Evolutionary conservation across 2,797 vertebrate species (phyloP).

Genomic region (Poecilia picta): DNA sequence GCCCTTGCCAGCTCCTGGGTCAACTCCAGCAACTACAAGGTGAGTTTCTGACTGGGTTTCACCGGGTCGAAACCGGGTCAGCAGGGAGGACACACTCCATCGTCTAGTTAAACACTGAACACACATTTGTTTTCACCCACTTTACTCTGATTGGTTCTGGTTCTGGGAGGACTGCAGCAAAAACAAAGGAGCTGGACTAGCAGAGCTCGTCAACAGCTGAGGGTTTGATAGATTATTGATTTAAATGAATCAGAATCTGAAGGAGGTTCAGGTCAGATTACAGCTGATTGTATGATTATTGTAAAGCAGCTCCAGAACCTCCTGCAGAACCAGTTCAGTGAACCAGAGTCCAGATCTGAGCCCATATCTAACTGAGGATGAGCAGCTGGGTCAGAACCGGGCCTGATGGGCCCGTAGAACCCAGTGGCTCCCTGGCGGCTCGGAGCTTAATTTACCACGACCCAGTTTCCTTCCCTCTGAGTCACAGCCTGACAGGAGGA

Average conservation of each 20-base stretch:
- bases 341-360: neutral
- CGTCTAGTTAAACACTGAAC: neutral
- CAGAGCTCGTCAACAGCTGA: neutral
- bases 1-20: conserved; percentile 93
- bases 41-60: conserved; percentile 65
- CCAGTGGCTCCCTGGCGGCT: conserved; percentile 49
- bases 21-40: conserved; percentile 98
- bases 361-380: neutral
- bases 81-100: neutral
- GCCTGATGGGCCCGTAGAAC: too few relatives aligned
- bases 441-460: conserved; percentile 64
- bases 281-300: neutral
- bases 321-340: neutral
- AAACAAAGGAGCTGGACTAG: neutral
- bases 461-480: conserved; percentile 53
- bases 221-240: neutral
- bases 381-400: neutral
- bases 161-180: neutral
- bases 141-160: neutral
- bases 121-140: neutral
- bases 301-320: neutral
- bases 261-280: neutral
- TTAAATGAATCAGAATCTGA: neutral
- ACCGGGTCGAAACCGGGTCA: neutral
- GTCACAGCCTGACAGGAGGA: neutral